phyloP scores from a whole-genome alignment of 2,113 vertebrate genomes.

The Saimiri boliviensis region DNA sequence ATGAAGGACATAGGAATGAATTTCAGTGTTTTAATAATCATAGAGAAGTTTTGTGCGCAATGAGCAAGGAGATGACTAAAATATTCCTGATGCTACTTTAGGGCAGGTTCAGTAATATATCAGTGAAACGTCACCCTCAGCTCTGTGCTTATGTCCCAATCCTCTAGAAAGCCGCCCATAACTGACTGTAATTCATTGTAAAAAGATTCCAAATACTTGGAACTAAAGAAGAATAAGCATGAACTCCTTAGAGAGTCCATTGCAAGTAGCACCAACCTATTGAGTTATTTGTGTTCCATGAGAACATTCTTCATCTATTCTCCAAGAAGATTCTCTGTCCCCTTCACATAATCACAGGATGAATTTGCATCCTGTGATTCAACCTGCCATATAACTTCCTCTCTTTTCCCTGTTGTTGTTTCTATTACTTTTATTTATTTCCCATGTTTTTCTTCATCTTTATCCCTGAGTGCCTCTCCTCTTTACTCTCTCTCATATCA shows the following conservation, averaged over 20 bases:
- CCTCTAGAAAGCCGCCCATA: conserved; percentile 80
- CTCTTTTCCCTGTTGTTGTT: not conserved
- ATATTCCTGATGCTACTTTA: conserved; percentile 71
- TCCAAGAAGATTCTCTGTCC: not conserved
- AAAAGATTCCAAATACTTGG: conserved; percentile 67
- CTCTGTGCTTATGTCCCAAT: conserved; percentile 76
- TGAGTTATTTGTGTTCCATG: not conserved
- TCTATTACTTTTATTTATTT: not conserved
- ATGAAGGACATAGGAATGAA: conserved; percentile 60
- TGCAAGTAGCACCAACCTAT: not conserved
- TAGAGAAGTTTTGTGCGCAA: conserved; percentile 75
- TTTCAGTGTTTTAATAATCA: conserved; percentile 74
- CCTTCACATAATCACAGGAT: not conserved
- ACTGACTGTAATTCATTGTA: conserved; percentile 75
- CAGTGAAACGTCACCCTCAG: conserved; percentile 73
- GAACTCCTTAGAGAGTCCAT: conserved; percentile 61
- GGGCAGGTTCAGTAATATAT: conserved; percentile 66
- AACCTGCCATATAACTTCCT: not conserved
- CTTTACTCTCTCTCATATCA: not conserved
- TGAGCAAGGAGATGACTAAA: conserved; percentile 65
- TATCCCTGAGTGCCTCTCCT: not conserved
- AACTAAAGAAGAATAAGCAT: conserved; percentile 45
- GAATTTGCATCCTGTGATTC: not conserved
- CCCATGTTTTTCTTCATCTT: not conserved
- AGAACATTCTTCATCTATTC: not conserved